phyloP scores from a whole-genome alignment of 2,113 vertebrate species.

The Passer domesticus region DNA sequence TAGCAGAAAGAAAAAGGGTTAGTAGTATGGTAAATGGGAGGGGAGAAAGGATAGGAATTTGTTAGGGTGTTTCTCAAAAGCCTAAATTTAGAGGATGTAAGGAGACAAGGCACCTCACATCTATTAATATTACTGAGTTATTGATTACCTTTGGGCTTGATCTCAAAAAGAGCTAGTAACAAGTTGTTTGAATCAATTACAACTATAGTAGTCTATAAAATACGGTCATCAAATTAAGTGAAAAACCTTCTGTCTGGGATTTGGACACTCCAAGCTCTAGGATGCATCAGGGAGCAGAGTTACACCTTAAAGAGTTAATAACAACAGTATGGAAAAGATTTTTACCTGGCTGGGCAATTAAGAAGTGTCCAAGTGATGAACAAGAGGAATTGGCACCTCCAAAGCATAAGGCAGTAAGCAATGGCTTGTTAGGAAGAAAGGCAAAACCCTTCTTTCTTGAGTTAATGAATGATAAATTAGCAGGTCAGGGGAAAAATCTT shows the following conservation, averaged over 20 bases:
- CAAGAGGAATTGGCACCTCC: neutral
- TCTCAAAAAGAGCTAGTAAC: neutral
- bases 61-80: neutral
- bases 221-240: neutral
- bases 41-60: neutral
- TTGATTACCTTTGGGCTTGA: neutral
- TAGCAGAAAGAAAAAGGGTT: neutral
- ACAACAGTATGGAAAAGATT: neutral
- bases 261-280: neutral
- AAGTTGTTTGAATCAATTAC: neutral
- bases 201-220: neutral
- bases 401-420: neutral
- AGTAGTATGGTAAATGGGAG: neutral
- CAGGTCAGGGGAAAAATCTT: neutral
- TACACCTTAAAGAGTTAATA: neutral
- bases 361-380: neutral
- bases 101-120: neutral
- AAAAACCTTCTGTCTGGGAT: neutral
- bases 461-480: conserved; percentile 8
- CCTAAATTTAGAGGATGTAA: neutral
- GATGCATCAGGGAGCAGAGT: neutral
- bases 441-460: neutral
- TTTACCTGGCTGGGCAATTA: neutral
- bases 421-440: neutral
- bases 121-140: neutral